These are phyloP conservation scores for Acrocyrtus sp. DNA, from an alignment of 2,888 invertebrate genomes.

Conservation along the genomic window DNA sequence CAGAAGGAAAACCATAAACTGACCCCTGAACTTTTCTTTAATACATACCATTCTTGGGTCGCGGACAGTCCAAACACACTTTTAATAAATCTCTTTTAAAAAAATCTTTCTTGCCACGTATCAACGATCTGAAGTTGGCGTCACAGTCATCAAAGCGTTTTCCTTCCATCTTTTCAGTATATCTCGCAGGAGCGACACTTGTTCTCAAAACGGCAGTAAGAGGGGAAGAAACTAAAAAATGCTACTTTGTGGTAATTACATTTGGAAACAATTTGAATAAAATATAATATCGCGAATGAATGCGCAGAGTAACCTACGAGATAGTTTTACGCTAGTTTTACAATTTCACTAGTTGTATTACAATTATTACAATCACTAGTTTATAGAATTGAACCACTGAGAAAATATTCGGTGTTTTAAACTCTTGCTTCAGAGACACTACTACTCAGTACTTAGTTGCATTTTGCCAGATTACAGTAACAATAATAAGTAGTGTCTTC, in stretches of 20 bases:
- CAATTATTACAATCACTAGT: slow-evolving; percentile 9
- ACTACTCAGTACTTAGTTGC: slow-evolving; percentile 37
- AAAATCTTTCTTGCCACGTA: neutral
- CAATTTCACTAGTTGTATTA: neutral
- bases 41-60: slow-evolving; percentile 19
- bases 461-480: neutral
- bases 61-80: slow-evolving; percentile 11
- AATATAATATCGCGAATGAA: slow-evolving; percentile 38
- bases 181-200: neutral
- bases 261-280: slow-evolving; percentile 3
- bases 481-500: neutral
- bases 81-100: neutral
- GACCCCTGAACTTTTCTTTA: slow-evolving; percentile 26
- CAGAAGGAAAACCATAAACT: slow-evolving; percentile 19
- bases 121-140: no score
- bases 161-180: neutral
- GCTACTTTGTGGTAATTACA: neutral
- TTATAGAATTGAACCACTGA: slow-evolving; percentile 35
- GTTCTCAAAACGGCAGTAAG: slow-evolving; percentile 13
- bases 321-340: no score
- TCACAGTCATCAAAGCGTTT: no score
- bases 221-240: neutral
- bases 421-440: slow-evolving; percentile 17
- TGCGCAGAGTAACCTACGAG: slow-evolving; percentile 22
- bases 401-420: slow-evolving; percentile 38